Evolutionary conservation across 2,797 vertebrate species (phyloP).

Genomic region (Myoxocephalus aenaeus): DNA sequence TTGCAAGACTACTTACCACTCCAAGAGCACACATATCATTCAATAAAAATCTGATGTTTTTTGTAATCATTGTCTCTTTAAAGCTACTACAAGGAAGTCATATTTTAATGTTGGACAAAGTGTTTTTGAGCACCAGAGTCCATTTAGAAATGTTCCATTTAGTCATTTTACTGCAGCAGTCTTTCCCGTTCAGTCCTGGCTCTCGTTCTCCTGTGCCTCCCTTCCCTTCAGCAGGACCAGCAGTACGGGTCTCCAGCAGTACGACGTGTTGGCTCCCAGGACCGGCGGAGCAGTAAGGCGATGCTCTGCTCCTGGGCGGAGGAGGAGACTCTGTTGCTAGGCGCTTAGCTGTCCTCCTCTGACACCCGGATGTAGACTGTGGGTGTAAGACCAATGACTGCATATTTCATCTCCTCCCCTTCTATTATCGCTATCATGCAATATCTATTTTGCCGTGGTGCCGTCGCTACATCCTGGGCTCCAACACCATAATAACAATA

Average conservation of each 20-base stretch:
- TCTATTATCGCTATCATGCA: neutral
- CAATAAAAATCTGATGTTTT: conserved; percentile 37
- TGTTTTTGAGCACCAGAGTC: neutral
- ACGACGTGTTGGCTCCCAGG: neutral
- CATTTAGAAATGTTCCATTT: no score
- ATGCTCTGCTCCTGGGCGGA: neutral
- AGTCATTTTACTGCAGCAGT: neutral
- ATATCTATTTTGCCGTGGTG: neutral
- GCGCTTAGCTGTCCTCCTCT: neutral
- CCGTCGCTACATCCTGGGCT: neutral
- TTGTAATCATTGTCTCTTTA: neutral
- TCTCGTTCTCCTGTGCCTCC: neutral
- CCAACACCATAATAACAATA: neutral
- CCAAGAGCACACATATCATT: conserved; percentile 43
- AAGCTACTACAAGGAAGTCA: neutral
- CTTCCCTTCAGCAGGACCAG: neutral
- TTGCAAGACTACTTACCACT: conserved; percentile 26
- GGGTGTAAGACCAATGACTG: neutral
- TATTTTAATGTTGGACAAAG: neutral
- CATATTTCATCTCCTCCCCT: neutral
- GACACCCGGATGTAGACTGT: neutral
- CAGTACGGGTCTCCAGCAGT: neutral
- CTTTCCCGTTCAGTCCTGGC: neutral
- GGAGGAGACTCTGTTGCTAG: neutral
- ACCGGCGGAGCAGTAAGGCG: neutral